These are phyloP conservation scores for Camptogramma bilineatum DNA, from an alignment of 2,888 invertebrate genomes.

Conservation along the genomic window DNA sequence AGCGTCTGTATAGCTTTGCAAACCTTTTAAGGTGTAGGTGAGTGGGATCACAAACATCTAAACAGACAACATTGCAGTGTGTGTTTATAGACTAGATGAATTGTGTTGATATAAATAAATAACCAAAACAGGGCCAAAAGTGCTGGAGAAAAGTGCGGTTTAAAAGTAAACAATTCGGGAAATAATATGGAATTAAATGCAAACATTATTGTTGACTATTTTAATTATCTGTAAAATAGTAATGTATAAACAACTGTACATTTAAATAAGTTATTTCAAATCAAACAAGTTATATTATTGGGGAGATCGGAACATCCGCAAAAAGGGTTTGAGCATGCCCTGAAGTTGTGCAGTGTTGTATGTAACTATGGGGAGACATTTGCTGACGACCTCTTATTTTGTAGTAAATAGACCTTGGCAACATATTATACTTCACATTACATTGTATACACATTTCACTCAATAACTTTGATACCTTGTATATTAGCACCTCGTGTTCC, in stretches of 20 bases:
- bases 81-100: constrained; percentile 36
- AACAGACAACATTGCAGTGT: constrained; percentile 50
- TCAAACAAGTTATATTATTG: constrained; percentile 57
- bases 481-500: constrained; percentile 35
- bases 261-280: constrained; percentile 73
- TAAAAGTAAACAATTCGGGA: constrained; percentile 28
- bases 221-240: constrained; percentile 76
- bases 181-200: constrained; percentile 58
- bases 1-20: constrained; percentile 56
- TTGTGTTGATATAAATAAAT: constrained; percentile 22
- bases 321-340: constrained; percentile 78
- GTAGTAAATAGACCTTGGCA: constrained; percentile 36
- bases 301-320: constrained; percentile 61
- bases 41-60: constrained; percentile 60
- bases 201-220: constrained; percentile 73
- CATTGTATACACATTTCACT: constrained; percentile 36
- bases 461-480: constrained; percentile 36
- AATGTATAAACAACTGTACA: constrained; percentile 78
- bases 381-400: constrained; percentile 44
- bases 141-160: constrained; percentile 35
- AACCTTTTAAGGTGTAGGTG: constrained; percentile 66
- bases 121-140: constrained; percentile 36
- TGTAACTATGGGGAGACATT: constrained; percentile 41
- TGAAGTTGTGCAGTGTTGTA: constrained; percentile 68
- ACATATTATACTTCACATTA: constrained; percentile 36